Evolutionary conservation across 2,797 vertebrate species (phyloP).

Genomic region (Poecilia velifera): DNA sequence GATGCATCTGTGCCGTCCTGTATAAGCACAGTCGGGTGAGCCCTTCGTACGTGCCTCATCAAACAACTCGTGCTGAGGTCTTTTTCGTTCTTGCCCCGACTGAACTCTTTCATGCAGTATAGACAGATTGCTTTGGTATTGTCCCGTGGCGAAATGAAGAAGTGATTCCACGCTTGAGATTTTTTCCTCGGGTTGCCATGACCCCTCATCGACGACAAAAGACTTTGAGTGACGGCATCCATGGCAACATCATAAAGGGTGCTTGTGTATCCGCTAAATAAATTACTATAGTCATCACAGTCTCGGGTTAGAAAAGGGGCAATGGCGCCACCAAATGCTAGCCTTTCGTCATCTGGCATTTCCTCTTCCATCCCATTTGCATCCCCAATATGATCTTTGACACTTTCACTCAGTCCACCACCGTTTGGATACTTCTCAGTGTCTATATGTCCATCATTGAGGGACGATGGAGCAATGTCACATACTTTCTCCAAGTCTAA

Average conservation of each 20-base stretch:
- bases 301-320: conserved; percentile 84
- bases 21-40: conserved; percentile 91
- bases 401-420: conserved; percentile 72
- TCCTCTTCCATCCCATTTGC: conserved; percentile 83
- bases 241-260: conserved; percentile 97
- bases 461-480: conserved; percentile 67
- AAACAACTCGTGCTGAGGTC: conserved; percentile 99
- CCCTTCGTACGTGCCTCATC: conserved; percentile 96
- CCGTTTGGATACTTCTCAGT: conserved; percentile 61
- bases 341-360: conserved; percentile 84
- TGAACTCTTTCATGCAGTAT: conserved; percentile 99
- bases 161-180: conserved; percentile 98
- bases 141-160: conserved; percentile 97
- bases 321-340: conserved; percentile 80
- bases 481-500: conserved; percentile 65
- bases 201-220: conserved; percentile 89
- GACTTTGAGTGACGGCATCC: conserved; percentile 98
- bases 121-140: conserved; percentile 98
- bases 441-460: conserved; percentile 61
- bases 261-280: conserved; percentile 93
- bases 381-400: conserved; percentile 79
- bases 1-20: conserved; percentile 83
- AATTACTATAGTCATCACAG: conserved; percentile 88
- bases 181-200: conserved; percentile 92
- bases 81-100: conserved; percentile 98